Conservation (phyloP, 1,140 invertebrate genomes). For the Linepithema humile region DNA sequence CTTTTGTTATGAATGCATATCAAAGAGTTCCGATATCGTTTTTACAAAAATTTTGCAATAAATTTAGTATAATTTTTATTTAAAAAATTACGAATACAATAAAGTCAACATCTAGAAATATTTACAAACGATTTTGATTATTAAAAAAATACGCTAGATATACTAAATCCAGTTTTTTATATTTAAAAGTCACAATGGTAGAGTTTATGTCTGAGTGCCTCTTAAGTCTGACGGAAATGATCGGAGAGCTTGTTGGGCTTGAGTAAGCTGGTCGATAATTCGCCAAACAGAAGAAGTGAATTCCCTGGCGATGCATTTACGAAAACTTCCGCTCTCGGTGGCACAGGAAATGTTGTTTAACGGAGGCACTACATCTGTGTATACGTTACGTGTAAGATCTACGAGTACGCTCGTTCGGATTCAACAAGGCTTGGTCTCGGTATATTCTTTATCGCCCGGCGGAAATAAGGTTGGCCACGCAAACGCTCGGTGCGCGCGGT, state of each 20-base stretch:
- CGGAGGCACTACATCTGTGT: neutral
- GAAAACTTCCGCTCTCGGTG: slow-evolving; percentile 33
- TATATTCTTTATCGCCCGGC: slow-evolving; percentile 58
- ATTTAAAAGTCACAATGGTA: too few relatives aligned
- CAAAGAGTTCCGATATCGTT: too few relatives aligned
- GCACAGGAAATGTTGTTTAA: slow-evolving; percentile 32
- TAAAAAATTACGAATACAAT: too few relatives aligned
- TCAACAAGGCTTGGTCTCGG: slow-evolving; percentile 52
- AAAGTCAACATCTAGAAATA: too few relatives aligned
- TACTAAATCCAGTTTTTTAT: too few relatives aligned
- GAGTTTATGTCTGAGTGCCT: neutral
- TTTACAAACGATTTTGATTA: too few relatives aligned
- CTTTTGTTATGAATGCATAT: too few relatives aligned
- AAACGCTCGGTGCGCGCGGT: slow-evolving; percentile 32
- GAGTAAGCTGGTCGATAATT: neutral
- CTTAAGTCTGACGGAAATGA: neutral
- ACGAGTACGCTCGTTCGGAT: slow-evolving; percentile 40
- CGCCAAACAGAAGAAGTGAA: neutral
- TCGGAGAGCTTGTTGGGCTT: neutral
- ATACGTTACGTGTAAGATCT: slow-evolving; percentile 41
- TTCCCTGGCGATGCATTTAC: slow-evolving; percentile 14
- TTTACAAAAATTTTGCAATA: too few relatives aligned
- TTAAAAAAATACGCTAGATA: too few relatives aligned
- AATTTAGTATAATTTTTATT: too few relatives aligned
- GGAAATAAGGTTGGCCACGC: slow-evolving; percentile 66